Conservation (phyloP, 2,113 vertebrate genomes). For the Callospermophilus lateralis region DNA sequence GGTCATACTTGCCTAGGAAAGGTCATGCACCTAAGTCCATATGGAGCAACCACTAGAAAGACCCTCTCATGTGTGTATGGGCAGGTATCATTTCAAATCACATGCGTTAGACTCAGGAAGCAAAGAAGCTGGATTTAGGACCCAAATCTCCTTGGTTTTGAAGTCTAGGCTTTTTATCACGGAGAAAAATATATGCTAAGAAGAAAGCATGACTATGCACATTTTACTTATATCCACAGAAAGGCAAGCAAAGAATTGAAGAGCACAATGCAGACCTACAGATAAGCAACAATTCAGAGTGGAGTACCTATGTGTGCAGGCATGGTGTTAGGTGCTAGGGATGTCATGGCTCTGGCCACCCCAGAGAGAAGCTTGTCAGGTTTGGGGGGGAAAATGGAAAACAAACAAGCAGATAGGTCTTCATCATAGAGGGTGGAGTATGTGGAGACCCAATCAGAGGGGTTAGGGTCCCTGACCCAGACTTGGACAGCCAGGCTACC, state of each 20-base stretch:
- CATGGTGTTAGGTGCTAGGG: no score
- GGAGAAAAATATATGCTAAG: background rate
- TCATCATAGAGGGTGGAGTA: background rate
- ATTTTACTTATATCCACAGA: background rate
- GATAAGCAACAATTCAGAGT: background rate
- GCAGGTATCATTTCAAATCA: background rate
- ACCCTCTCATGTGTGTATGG: background rate
- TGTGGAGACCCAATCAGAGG: no score
- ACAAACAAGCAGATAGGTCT: background rate
- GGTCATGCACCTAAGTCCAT: background rate
- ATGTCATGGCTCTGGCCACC: background rate
- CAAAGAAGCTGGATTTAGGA: background rate
- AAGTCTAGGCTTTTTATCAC: background rate
- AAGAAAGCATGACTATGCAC: background rate
- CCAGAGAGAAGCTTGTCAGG: background rate
- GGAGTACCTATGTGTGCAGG: no score
- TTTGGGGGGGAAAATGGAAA: background rate
- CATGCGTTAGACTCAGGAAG: background rate
- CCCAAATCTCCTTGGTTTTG: background rate
- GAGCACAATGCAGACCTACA: background rate
- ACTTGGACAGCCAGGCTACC: background rate
- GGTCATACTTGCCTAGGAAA: fast-evolving
- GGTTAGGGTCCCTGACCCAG: background rate
- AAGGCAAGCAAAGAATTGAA: background rate
- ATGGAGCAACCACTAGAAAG: background rate